phyloP scores from a whole-genome alignment of 2,113 vertebrate genomes.

The Arenaria interpres region DNA sequence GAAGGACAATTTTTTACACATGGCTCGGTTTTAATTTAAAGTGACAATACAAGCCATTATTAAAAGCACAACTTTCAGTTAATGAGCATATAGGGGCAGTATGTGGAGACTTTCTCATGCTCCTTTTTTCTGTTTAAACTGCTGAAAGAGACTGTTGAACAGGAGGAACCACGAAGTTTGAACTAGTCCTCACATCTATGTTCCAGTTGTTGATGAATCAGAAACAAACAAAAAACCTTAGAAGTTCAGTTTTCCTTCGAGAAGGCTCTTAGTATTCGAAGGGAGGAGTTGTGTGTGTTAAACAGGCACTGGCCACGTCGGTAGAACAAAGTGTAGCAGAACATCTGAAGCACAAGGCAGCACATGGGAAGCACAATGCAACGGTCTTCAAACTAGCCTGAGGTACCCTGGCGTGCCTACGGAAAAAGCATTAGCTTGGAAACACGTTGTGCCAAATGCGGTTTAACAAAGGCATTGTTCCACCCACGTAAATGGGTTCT shows the following conservation, averaged over 20 bases:
- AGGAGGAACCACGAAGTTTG: neutral
- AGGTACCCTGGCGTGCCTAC: neutral
- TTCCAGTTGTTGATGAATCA: neutral
- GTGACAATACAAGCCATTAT: neutral
- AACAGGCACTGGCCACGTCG: neutral
- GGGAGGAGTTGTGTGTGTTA: neutral
- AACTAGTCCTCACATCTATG: fast-evolving
- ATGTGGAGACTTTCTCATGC: neutral
- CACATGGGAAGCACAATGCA: neutral
- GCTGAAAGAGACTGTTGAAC: neutral
- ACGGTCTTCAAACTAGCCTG: neutral
- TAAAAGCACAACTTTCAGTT: neutral
- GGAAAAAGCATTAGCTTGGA: neutral
- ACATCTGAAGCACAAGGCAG: neutral
- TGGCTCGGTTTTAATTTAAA: neutral
- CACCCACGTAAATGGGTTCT: neutral
- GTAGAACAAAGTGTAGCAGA: neutral
- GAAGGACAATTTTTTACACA: neutral
- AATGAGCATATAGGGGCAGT: neutral
- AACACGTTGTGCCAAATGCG: neutral
- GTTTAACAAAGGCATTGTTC: neutral
- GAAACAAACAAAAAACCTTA: neutral
- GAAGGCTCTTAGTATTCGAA: neutral
- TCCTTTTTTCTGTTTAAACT: neutral
- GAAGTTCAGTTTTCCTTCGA: neutral